These are phyloP conservation scores for Drosophila kikkawai DNA, from an alignment of 1,140 invertebrate genomes.

Conservation along the genomic window DNA sequence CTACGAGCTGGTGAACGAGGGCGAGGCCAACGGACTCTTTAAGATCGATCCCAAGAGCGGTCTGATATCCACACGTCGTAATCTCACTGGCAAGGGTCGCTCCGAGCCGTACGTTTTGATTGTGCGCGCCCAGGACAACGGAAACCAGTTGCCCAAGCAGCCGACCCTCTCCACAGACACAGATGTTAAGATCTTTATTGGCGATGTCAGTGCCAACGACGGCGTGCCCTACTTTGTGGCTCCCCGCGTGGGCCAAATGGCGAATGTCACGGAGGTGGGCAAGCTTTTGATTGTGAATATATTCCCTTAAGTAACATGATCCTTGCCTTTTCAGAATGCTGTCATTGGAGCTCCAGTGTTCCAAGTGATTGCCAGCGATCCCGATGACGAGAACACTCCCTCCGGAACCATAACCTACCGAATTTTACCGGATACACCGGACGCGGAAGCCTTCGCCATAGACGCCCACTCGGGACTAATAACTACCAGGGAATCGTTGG, in stretches of 20 bases:
- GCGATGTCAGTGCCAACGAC: slow-evolving; percentile 93
- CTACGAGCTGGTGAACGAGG: slow-evolving; percentile 90
- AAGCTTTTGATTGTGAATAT: background rate
- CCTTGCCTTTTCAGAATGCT: slow-evolving; percentile 86
- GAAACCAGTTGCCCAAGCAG: slow-evolving; percentile 86
- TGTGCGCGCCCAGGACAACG: slow-evolving; percentile 90
- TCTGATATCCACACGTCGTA: slow-evolving; percentile 88
- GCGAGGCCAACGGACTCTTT: slow-evolving; percentile 89
- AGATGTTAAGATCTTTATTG: slow-evolving; percentile 89
- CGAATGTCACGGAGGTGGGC: slow-evolving; percentile 89
- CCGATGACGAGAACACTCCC: slow-evolving; percentile 90
- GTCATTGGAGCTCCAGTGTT: slow-evolving; percentile 91
- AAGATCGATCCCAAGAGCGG: slow-evolving; percentile 89
- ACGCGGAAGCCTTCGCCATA: slow-evolving; percentile 89
- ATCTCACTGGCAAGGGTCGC: slow-evolving; percentile 89
- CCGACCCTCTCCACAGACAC: slow-evolving; percentile 87
- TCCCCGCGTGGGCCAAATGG: slow-evolving; percentile 89
- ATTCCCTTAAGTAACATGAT: background rate
- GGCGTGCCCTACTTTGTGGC: slow-evolving; percentile 91
- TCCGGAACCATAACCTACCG: slow-evolving; percentile 91
- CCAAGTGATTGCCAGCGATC: slow-evolving; percentile 91
- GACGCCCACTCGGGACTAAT: slow-evolving; percentile 90
- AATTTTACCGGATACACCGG: slow-evolving; percentile 89
- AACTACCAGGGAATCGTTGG: slow-evolving; percentile 88
- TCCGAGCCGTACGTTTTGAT: slow-evolving; percentile 90